phyloP scores from a whole-genome alignment of 1,140 invertebrate species.

The Drosophila lowei region DNA sequence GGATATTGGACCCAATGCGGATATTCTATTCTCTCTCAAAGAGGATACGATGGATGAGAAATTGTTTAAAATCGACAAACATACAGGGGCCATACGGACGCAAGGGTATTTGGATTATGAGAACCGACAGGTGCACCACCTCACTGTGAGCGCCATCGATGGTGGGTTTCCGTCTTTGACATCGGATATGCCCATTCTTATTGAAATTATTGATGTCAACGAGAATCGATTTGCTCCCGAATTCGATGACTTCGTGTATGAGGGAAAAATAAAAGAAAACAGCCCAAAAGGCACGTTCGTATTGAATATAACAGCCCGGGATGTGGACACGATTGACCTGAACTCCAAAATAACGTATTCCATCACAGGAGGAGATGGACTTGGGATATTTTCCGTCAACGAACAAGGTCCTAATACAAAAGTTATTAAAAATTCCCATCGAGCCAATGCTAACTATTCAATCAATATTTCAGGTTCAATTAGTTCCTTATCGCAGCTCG shows the following conservation, averaged over 20 bases:
- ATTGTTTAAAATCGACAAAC: constrained; percentile 89
- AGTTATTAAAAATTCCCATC: neutral
- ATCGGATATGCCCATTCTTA: constrained; percentile 89
- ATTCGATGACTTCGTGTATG: constrained; percentile 92
- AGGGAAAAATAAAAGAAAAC: constrained; percentile 90
- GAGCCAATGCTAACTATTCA: constrained; percentile 9
- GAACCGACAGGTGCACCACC: constrained; percentile 92
- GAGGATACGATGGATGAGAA: constrained; percentile 86
- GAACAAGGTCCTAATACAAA: constrained; percentile 89
- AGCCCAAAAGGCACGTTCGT: constrained; percentile 89
- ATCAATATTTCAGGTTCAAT: constrained; percentile 89
- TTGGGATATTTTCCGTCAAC: constrained; percentile 96
- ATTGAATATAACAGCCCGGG: constrained; percentile 90
- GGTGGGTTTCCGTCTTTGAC: constrained; percentile 89
- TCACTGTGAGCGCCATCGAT: constrained; percentile 93
- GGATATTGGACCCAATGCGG: constrained; percentile 91
- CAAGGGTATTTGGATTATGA: constrained; percentile 92
- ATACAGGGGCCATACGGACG: constrained; percentile 93
- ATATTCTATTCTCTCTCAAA: constrained; percentile 89
- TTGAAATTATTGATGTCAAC: constrained; percentile 97
- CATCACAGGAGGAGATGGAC: constrained; percentile 93
- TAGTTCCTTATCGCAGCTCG: constrained; percentile 91
- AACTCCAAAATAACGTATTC: constrained; percentile 93
- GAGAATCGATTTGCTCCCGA: constrained; percentile 93
- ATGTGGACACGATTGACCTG: constrained; percentile 90